Evolutionary conservation across 2,113 vertebrate genomes (phyloP), one percentile per base, ranked within the genome.

Genomic region (Pipa parva): DNA sequence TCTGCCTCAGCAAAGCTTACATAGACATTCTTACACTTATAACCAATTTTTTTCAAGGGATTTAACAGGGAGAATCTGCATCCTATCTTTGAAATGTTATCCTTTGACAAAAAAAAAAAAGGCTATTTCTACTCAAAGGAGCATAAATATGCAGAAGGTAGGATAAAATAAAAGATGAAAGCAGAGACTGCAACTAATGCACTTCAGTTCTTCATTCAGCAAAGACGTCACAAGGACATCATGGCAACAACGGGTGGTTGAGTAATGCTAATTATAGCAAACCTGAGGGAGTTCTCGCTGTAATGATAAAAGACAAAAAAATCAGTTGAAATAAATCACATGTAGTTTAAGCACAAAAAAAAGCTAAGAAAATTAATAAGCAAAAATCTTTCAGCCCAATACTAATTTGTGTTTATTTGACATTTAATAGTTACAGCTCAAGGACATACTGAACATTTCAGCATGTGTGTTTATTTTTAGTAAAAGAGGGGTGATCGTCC

Each of bases 151-250:
- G 27, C 39, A 60, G 17, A 42, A 42, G 15, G 4, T 12, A 5
- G 3, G n/a, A 42, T n/a, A n/a, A 42, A 39, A 46, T n/a, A 9
- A 60, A 21, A 59, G 36, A 59, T 56, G 22, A 65, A 54, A 48
- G 3, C 22, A 8, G 15, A 28, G 56, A 48, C 18, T 18, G n/a
- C 24, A 10, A 18, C 39, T 21, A 28, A 25, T 33, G 21, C 17
- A 31, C 12, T 57, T 12, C 25, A 57, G 28, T 48, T 39, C n/a
- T 48, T 46, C 28, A 33, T 52, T 66, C 45, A 28, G 24, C 39
- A 66, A 66, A 49, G 42, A 26, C 42, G 22, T 29, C 56, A 20
- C 37, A 58, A 66, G 63, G 54, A 48, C 63, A 49, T 58, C 49
- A 25, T n/a, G 15, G 13, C 20, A 58, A 29, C 39, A 26, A 39